Conservation (phyloP, 2,888 invertebrate species). For the Drosophila pullipes region DNA sequence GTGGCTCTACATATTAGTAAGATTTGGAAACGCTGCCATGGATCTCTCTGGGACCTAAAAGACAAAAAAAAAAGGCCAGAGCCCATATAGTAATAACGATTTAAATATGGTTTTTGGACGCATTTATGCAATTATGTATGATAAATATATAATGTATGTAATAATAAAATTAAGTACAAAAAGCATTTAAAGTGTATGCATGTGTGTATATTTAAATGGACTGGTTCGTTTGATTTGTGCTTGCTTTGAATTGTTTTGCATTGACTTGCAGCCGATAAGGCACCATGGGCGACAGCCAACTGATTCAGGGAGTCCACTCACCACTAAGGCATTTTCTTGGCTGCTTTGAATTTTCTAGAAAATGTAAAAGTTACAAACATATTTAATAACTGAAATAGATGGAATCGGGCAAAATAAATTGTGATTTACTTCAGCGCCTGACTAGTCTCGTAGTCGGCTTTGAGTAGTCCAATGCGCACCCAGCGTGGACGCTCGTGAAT, state of each 20-base stretch:
- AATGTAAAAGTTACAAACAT: slow-evolving; percentile 8
- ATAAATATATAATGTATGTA: slow-evolving; percentile 14
- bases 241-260: slow-evolving; percentile 11
- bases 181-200: slow-evolving; percentile 34
- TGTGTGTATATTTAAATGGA: slow-evolving; percentile 52
- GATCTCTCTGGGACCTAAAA: not conserved
- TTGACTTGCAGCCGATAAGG: slow-evolving; percentile 1
- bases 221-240: slow-evolving; percentile 27
- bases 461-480: slow-evolving; percentile 88
- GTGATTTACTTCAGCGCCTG: slow-evolving; percentile 86
- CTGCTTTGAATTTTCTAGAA: slow-evolving; percentile 80
- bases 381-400: not conserved
- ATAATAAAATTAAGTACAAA: slow-evolving; percentile 35
- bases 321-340: slow-evolving; percentile 71
- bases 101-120: slow-evolving; percentile 5
- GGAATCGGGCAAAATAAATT: no score
- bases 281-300: slow-evolving; percentile 3
- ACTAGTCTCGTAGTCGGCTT: slow-evolving; percentile 88
- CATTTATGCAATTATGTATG: slow-evolving; percentile 24
- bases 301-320: not conserved
- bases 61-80: not conserved
- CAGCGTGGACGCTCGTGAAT: slow-evolving; percentile 90
- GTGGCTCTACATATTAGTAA: not conserved
- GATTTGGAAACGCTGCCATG: not conserved
- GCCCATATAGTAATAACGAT: not conserved